Conservation (phyloP, 2,797 vertebrate genomes). For the Darevskia nairensis region DNA sequence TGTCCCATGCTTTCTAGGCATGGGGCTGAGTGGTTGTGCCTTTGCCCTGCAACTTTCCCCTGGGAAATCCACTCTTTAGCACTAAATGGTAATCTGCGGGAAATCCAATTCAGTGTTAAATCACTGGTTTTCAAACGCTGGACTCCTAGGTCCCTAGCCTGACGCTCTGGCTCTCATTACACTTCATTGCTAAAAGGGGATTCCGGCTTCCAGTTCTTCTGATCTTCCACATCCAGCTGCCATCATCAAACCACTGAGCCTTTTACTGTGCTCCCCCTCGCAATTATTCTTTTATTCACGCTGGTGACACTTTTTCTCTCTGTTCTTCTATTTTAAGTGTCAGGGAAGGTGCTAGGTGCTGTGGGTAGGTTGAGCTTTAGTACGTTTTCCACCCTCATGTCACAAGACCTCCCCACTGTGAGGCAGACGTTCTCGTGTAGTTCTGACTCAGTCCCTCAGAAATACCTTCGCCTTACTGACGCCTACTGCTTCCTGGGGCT, state of each 20-base stretch:
- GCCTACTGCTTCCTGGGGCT: background rate
- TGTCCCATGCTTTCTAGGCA: too few relatives aligned
- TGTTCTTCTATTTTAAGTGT: background rate
- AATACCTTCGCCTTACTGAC: background rate
- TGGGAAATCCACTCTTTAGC: too few relatives aligned
- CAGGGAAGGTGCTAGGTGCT: background rate
- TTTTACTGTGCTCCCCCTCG: background rate
- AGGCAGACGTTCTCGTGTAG: background rate
- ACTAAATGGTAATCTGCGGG: too few relatives aligned
- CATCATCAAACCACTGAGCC: background rate
- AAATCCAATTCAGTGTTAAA: too few relatives aligned
- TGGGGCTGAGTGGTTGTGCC: too few relatives aligned
- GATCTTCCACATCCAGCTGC: background rate
- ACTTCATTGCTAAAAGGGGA: too few relatives aligned
- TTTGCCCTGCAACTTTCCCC: too few relatives aligned
- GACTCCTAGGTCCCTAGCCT: too few relatives aligned
- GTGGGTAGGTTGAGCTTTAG: background rate
- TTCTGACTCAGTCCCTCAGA: conserved; percentile 20
- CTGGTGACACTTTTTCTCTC: background rate
- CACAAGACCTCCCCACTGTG: background rate
- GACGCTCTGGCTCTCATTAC: background rate
- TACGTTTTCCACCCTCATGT: background rate
- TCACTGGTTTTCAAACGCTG: too few relatives aligned
- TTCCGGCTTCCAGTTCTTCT: background rate
- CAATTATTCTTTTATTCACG: background rate